Evolutionary conservation across 2,797 vertebrate genomes (phyloP).

Genomic region (Salarias fasciatus): DNA sequence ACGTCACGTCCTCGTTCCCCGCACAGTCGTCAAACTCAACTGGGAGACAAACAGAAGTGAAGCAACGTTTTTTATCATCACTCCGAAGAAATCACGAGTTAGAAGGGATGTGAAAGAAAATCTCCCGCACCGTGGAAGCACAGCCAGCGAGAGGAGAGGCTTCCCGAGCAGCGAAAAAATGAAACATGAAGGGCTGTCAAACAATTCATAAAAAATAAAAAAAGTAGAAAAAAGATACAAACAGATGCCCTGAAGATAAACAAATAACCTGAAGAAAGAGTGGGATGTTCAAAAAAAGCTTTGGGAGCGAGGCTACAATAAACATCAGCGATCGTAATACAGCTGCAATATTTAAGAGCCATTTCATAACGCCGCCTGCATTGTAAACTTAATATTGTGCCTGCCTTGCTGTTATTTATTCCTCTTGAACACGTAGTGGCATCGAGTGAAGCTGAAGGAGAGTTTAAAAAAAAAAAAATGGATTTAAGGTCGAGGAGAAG

Average conservation of each 20-base stretch:
- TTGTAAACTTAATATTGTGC: slow-evolving; percentile 26
- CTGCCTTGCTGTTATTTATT: slow-evolving; percentile 13
- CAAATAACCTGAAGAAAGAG: slow-evolving; percentile 35
- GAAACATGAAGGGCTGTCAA: slow-evolving; percentile 8
- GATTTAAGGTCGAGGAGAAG: slow-evolving; percentile 11
- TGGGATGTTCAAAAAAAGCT: slow-evolving; percentile 29
- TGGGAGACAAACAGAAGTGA: slow-evolving; percentile 57
- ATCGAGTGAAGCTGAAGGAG: background rate
- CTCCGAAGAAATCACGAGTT: background rate
- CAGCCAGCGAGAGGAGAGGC: slow-evolving; percentile 10
- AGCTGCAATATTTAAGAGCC: slow-evolving; percentile 43
- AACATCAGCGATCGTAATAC: slow-evolving; percentile 36
- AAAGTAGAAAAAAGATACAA: slow-evolving; percentile 30
- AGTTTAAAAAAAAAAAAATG: background rate
- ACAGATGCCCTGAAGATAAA: slow-evolving; percentile 54
- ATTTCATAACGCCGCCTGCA: background rate
- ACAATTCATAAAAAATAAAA: slow-evolving; percentile 26
- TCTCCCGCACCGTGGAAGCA: background rate
- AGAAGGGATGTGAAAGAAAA: slow-evolving; percentile 14
- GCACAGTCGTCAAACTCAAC: slow-evolving; percentile 94
- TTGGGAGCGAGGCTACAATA: slow-evolving; percentile 26
- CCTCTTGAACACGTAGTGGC: background rate
- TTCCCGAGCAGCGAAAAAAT: slow-evolving; percentile 1
- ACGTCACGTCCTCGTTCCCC: slow-evolving; percentile 87
- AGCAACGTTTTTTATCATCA: slow-evolving; percentile 11